Evolutionary conservation across 2,888 invertebrate genomes (phyloP).

Genomic region (Proisotoma minuta): DNA sequence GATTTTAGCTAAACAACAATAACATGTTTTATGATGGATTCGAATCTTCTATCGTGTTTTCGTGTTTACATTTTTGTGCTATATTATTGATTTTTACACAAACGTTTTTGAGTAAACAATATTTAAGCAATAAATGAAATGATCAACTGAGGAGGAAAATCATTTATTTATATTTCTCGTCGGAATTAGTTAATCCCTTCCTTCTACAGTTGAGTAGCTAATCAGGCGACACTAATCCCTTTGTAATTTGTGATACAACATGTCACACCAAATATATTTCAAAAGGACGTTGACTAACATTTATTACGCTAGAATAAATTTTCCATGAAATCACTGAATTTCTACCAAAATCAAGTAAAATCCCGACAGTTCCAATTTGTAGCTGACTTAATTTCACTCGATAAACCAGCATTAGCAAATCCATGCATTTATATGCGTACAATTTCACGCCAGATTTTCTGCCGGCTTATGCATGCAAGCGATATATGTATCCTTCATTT

Average conservation of each 20-base stretch:
- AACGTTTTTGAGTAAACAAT: no score
- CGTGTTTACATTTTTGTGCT: no score
- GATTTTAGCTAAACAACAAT: no score
- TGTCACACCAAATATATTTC: constrained; percentile 10
- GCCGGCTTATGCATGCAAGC: no score
- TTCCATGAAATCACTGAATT: neutral
- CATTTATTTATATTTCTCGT: constrained; percentile 16
- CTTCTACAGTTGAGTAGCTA: constrained; percentile 18
- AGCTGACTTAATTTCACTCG: neutral
- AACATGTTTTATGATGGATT: no score
- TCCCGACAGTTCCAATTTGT: neutral
- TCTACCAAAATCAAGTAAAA: neutral
- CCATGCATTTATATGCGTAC: no score
- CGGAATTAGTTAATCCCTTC: constrained; percentile 5
- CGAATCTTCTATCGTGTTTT: no score
- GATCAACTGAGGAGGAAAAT: no score
- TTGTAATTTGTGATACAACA: constrained; percentile 26
- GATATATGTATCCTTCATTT: no score
- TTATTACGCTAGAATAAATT: neutral
- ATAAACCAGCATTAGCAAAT: neutral
- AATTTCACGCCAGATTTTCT: no score
- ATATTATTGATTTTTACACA: no score
- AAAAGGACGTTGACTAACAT: neutral
- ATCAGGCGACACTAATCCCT: constrained; percentile 20
- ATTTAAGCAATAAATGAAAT: no score